Evolutionary conservation across 2,113 vertebrate species (phyloP).

Genomic region (Phocoena sinus): DNA sequence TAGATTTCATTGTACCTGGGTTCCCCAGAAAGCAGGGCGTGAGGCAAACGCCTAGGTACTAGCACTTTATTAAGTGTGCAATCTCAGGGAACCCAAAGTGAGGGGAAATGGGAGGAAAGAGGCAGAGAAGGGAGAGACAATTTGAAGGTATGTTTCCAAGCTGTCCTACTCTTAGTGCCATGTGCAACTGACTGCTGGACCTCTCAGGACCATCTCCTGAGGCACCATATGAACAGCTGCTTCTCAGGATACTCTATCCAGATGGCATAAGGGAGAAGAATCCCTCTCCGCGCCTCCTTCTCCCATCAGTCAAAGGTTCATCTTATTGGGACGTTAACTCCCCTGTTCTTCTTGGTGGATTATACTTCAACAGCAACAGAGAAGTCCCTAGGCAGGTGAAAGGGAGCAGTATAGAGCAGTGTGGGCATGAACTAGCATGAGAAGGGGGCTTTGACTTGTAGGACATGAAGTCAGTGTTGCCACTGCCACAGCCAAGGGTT

Average conservation of each 20-base stretch:
- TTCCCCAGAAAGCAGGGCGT: not conserved
- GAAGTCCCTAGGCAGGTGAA: not conserved
- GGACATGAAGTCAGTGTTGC: not conserved
- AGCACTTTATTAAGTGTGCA: not conserved
- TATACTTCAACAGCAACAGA: not conserved
- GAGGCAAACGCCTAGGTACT: not conserved
- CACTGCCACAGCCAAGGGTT: too few species aligned
- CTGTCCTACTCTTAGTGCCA: not conserved
- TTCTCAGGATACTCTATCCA: not conserved
- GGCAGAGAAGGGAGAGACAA: not conserved
- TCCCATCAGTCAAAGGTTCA: not conserved
- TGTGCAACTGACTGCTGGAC: not conserved
- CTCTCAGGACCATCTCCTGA: not conserved
- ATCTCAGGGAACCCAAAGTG: too few species aligned
- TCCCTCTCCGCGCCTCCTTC: not conserved
- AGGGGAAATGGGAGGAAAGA: not conserved
- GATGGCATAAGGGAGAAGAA: not conserved
- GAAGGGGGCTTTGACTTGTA: rapidly evolving
- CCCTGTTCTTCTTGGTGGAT: not conserved
- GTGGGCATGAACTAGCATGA: too few species aligned
- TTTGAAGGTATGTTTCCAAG: not conserved
- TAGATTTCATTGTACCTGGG: not conserved
- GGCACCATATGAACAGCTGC: not conserved
- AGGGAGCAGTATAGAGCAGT: not conserved
- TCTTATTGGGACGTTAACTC: not conserved